Percentiles rank a stretch among this genome's conserved stretches.
Conservation (phyloP, 2,113 vertebrate species). For the Sus scrofa region T2T-Sscrofa CM000827.6:74125501-74126000, state of each 20-base stretch:
- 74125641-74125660: background rate
- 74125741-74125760: background rate
- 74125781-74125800: background rate
- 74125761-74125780: background rate
- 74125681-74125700: background rate
- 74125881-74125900: slow-evolving; percentile 29
- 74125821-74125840: background rate
- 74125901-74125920: no score
- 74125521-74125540: background rate
- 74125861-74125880: slow-evolving; percentile 22
- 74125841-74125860: background rate
- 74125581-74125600: background rate
- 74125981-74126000: no score
- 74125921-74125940: no score
- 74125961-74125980: no score
- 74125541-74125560: background rate
- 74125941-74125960: no score
- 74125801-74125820: background rate
- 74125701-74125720: background rate
- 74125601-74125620: background rate
- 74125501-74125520: background rate
- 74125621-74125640: background rate
- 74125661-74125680: background rate
- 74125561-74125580: background rate
- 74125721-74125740: background rate